A percentile compares a stretch with the other conserved stretches of the same genome.
Conservation (phyloP, 2,113 vertebrate species). For the Psophia crepitans region DNA sequence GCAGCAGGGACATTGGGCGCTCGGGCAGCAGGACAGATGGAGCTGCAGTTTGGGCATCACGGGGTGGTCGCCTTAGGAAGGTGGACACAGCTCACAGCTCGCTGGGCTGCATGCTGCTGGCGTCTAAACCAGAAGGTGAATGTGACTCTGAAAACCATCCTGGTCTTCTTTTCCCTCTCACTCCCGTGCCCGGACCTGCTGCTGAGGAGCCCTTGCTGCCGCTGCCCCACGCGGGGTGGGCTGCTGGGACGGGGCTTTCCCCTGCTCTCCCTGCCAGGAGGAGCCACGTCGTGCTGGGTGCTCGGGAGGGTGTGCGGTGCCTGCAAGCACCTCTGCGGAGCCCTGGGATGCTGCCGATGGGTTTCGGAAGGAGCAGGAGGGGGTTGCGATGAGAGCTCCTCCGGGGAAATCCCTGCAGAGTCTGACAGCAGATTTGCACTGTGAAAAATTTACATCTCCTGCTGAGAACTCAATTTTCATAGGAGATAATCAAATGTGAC, state of each 20-base stretch:
- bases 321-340: background rate
- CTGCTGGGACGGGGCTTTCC: background rate
- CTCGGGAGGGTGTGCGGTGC: background rate
- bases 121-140: background rate
- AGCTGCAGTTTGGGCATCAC: background rate
- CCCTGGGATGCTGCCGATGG: background rate
- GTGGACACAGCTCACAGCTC: background rate
- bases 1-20: background rate
- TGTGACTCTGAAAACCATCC: background rate
- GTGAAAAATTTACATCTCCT: background rate
- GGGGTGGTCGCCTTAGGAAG: background rate
- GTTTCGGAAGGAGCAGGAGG: background rate
- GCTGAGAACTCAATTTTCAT: conserved; percentile 29
- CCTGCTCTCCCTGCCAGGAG: background rate
- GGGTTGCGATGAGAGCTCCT: background rate
- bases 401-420: background rate
- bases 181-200: background rate
- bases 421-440: conserved; percentile 17
- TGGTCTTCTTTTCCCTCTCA: background rate
- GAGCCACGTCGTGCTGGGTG: rapidly evolving
- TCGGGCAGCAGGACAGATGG: background rate
- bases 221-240: background rate
- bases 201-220: background rate
- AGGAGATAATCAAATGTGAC: conserved; percentile 44
- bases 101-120: background rate